phyloP scores from a whole-genome alignment of 2,888 invertebrate genomes.

The Dicranocentrus wangi region DNA sequence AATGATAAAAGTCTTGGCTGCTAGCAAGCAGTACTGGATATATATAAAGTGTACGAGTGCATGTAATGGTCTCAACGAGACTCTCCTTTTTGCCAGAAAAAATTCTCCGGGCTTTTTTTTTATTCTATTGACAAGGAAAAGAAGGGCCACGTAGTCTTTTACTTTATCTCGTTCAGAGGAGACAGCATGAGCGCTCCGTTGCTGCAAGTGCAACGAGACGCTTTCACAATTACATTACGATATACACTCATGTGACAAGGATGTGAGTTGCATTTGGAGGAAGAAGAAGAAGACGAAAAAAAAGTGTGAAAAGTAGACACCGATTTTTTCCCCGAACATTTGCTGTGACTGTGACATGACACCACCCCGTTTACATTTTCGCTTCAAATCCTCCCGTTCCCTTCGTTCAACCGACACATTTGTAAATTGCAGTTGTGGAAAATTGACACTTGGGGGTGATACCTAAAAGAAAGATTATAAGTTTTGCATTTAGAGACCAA shows the following conservation, averaged over 20 bases:
- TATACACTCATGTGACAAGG: not conserved
- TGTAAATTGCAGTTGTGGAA: no score
- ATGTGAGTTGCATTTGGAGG: no score
- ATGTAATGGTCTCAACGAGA: not conserved
- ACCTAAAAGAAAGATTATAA: no score
- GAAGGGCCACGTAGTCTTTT: slow-evolving; percentile 4
- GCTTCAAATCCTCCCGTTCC: not conserved
- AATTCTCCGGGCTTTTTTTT: not conserved
- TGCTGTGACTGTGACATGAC: not conserved
- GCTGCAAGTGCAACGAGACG: slow-evolving; percentile 10
- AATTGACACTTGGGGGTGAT: no score
- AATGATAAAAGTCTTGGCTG: no score
- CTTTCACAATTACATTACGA: not conserved
- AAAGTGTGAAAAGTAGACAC: no score
- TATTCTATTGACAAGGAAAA: slow-evolving; percentile 10
- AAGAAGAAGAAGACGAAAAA: no score
- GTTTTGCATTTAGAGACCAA: no score
- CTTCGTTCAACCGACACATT: no score
- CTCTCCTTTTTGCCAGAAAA: slow-evolving; percentile 3
- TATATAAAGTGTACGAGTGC: no score
- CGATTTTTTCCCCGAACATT: no score
- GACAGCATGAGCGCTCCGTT: not conserved
- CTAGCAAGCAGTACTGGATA: no score
- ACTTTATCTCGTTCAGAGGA: slow-evolving; percentile 9
- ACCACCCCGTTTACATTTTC: not conserved